Evolutionary conservation across 2,888 invertebrate species (phyloP), one percentile per base, ranked within the genome.

Genomic region (Byasa hedistus): DNA sequence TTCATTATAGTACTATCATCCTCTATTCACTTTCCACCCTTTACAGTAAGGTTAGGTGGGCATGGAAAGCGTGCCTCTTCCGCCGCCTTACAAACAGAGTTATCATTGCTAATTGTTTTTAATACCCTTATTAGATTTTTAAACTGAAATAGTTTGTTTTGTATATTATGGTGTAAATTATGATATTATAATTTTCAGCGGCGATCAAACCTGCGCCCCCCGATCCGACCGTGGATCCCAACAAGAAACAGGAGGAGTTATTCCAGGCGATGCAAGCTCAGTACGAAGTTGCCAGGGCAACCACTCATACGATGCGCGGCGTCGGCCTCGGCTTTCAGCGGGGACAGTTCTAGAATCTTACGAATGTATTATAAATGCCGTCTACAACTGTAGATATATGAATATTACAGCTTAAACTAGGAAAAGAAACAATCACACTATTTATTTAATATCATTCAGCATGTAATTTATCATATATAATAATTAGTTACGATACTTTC

Each of bases 241-340:
- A 94, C 54, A 94, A 94, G 76, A 95, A 95, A 74, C 95, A 95
- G 70, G 95, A 97, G 77, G 97, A 98, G 81, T 94, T 98, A 92
- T 98, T 99, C 86, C 94, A 94, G 72, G 96, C 96, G 61, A 96
- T 99, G 95, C 98, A 99, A 80, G 96, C 97, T 73, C 98, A 99
- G 84, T 99, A 99, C 81, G 98, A 98, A 85, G 97, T 98, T 63
- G 99, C 99, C 0, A 93, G 99, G 48, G 96, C 98, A 71, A 96
- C 98, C 23, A 99, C 99, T 0, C 99, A 99, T 88, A 98, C 98
- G 15, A 98, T 98, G 94, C 93, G 98, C 1, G 97, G 97, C 0
- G 95, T 97, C 0, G 97, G 97, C 0, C 91, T 97, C 44, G 97
- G 97, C 61, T 97, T 97, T 86, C 88, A 88, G 66, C 81, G 94